Evolutionary conservation across 2,888 invertebrate species (phyloP), one percentile per base, ranked within the genome.

Genomic region (Dichetophora obliterata): DNA sequence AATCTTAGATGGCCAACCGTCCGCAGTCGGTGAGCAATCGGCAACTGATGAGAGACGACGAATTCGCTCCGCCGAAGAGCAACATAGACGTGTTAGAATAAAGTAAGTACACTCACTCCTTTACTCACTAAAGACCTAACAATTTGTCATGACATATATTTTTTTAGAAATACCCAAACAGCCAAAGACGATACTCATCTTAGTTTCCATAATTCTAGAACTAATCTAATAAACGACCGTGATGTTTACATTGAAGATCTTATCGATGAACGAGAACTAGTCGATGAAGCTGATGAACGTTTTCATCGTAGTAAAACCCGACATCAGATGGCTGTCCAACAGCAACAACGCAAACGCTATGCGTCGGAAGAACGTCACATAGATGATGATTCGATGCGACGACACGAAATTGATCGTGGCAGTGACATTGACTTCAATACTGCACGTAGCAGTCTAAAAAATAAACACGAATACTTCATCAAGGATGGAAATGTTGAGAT

Each of bases 401-500:
- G 94, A 76, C 94, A 95, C 84, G 95, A 95, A 90, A 92, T 94
- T 77, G 95, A 95, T 81, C 91, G 95, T 59, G 95, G 94, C 6
- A 94, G 95, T 22, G 95, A 95, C 80, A 90, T 92, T 61, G 89
- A 89, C 77, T 91, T 91, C 81, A 86, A 85, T 14, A 84, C 84
- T 0, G 85, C 82, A 0, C 82, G 85, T 0, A 86, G 85, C 43
- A 88, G 87, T 75, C 81, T 88, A 5, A 86, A 85, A 79, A 89
- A 90, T 69, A 91, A 91, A 71, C 90, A 94, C 78, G 94, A 94
- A 83, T 92, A 93, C 83, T 96, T 94, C 84, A 95, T 95, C 59
- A 93, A 95, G 84, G 95, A 96, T 84, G 96, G 96, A 0, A 95
- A 95, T 84, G 94, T 95, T 0, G 96, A 96, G 90, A 95, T 96